Conservation (phyloP, 2,797 vertebrate genomes). For the Molossus alvarezi region DNA sequence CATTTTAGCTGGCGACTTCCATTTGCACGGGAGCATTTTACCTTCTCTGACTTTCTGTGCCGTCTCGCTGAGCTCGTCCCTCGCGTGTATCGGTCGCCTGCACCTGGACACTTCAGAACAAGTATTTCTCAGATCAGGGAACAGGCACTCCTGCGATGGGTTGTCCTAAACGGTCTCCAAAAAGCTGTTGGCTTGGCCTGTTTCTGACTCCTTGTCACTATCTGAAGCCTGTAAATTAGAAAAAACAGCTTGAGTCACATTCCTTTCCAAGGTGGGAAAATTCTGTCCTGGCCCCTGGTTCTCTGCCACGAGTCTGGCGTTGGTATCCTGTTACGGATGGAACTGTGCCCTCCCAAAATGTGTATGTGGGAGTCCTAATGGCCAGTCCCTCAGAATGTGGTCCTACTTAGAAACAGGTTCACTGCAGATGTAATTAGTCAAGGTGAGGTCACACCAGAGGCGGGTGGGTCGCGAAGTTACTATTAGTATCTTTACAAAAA, state of each 20-base stretch:
- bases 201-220: background rate
- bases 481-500: background rate
- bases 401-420: background rate
- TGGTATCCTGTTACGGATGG: background rate
- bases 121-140: background rate
- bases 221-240: background rate
- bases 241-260: background rate
- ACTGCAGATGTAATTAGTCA: background rate
- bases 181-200: background rate
- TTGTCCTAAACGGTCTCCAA: background rate
- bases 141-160: background rate
- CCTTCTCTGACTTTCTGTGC: background rate
- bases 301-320: background rate
- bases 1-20: constrained; percentile 1
- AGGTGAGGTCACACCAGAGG: background rate
- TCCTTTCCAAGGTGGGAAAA: background rate
- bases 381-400: background rate
- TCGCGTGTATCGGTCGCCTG: background rate
- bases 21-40: background rate
- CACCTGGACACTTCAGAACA: background rate
- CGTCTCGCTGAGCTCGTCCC: background rate
- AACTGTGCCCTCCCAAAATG: background rate
- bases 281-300: background rate
- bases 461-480: background rate
- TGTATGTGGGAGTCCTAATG: background rate